Evolutionary conservation across 2,888 invertebrate genomes (phyloP).

Genomic region (Creontiades dilutus): DNA sequence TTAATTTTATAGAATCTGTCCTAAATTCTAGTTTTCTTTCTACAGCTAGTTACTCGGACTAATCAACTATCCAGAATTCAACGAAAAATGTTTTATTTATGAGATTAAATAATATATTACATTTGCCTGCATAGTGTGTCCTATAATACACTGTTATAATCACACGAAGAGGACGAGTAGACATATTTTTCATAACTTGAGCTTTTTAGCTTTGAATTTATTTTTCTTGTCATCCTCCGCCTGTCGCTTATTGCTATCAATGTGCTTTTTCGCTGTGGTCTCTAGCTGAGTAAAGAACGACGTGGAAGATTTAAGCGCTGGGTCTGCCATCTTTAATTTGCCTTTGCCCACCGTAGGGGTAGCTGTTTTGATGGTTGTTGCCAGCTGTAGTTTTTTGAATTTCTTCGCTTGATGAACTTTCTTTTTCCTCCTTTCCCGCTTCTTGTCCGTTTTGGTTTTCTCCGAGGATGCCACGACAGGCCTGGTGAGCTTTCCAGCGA

Average conservation of each 20-base stretch:
- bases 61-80: too few relatives aligned
- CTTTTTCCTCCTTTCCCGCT: slow-evolving; percentile 91
- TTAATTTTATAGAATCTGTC: too few relatives aligned
- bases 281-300: slow-evolving; percentile 92
- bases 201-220: slow-evolving; percentile 81
- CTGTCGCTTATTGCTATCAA: slow-evolving; percentile 79
- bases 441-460: slow-evolving; percentile 91
- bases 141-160: too few relatives aligned
- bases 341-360: slow-evolving; percentile 77
- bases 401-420: slow-evolving; percentile 86
- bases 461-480: slow-evolving; percentile 84
- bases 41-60: too few relatives aligned
- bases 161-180: too few relatives aligned
- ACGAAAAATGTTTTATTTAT: too few relatives aligned
- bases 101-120: too few relatives aligned
- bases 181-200: slow-evolving; percentile 81
- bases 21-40: too few relatives aligned
- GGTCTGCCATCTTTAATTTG: slow-evolving; percentile 77
- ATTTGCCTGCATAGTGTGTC: too few relatives aligned
- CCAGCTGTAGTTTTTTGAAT: slow-evolving; percentile 78
- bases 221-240: slow-evolving; percentile 77
- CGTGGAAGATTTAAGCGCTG: slow-evolving; percentile 85
- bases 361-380: slow-evolving; percentile 77
- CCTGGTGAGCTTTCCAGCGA: slow-evolving; percentile 79
- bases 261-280: slow-evolving; percentile 79